phyloP scores from a whole-genome alignment of 2,113 vertebrate species.

The Ameiurus melas region DNA sequence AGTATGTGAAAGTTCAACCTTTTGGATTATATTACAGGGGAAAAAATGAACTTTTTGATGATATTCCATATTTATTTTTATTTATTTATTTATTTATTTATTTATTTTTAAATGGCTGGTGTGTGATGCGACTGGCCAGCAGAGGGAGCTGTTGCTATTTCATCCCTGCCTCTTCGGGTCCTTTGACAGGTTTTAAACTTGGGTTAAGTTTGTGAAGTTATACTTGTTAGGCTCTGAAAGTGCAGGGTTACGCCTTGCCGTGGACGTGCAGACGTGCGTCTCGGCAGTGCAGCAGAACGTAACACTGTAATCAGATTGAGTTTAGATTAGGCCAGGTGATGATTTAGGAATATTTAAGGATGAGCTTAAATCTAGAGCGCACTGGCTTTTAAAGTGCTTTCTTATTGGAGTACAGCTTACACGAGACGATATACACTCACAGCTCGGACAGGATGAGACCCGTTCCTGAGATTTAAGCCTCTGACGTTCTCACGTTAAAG shows the following conservation, averaged over 20 bases:
- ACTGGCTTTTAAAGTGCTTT: background rate
- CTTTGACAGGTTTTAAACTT: background rate
- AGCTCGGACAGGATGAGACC: background rate
- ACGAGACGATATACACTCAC: background rate
- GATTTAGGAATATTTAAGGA: background rate
- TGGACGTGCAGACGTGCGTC: background rate
- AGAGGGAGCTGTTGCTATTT: conserved; percentile 17
- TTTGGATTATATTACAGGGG: no score
- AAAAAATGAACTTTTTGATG: no score
- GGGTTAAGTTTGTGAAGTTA: background rate
- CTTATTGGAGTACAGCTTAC: background rate
- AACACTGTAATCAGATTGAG: conserved; percentile 1
- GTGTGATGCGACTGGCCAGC: background rate
- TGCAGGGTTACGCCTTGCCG: background rate
- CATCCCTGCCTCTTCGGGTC: no score
- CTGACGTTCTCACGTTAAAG: background rate
- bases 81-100: no score
- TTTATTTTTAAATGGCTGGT: no score
- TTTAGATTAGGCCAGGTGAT: background rate
- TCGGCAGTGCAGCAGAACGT: background rate
- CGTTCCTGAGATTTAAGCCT: background rate
- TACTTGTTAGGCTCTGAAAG: background rate
- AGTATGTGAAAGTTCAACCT: no score
- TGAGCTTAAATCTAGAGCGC: background rate
- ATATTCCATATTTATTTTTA: no score